Conservation (phyloP, 2,888 invertebrate species). For the Drosophila vallismaia region DNA sequence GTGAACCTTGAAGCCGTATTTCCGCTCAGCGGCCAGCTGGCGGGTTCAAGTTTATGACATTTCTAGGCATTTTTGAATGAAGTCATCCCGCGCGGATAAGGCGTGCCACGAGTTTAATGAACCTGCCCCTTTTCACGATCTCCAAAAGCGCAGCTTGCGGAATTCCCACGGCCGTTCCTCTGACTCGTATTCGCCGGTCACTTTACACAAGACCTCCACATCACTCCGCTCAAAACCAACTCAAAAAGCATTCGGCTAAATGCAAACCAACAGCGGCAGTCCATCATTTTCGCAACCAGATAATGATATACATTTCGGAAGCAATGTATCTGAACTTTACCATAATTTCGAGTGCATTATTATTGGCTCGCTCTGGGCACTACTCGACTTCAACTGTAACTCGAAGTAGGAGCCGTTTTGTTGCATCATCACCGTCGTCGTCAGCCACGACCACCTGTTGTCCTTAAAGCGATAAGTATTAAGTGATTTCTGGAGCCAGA, state of each 20-base stretch:
- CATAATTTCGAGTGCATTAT: conserved; percentile 71
- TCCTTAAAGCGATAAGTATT: conserved; percentile 71
- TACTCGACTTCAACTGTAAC: conserved; percentile 9
- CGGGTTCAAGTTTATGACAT: conserved; percentile 73
- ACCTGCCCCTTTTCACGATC: conserved; percentile 34
- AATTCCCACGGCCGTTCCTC: conserved; percentile 66
- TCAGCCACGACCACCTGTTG: conserved; percentile 68
- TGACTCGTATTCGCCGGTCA: conserved; percentile 29
- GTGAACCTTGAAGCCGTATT: conserved; percentile 58
- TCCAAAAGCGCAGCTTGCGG: conserved; percentile 25
- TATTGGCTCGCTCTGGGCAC: conserved; percentile 51
- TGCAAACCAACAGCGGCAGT: conserved; percentile 60
- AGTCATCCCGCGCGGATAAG: conserved; percentile 60
- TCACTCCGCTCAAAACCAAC: conserved; percentile 18
- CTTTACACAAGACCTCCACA: conserved; percentile 1
- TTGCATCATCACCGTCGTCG: conserved; percentile 50
- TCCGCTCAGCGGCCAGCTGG: conserved; percentile 49
- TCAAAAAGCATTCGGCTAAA: conserved; percentile 46
- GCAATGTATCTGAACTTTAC: conserved; percentile 74
- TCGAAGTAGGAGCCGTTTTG: conserved; percentile 39
- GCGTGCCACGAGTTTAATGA: conserved; percentile 71
- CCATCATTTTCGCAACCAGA: conserved; percentile 65
- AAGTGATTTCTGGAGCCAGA: conserved; percentile 49
- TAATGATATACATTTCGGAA: conserved; percentile 78
- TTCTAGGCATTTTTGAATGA: conserved; percentile 61